A percentile compares a stretch with the other conserved stretches of the same genome.
Conservation (phyloP, 2,113 vertebrate genomes). For the Rhineura floridana region DNA sequence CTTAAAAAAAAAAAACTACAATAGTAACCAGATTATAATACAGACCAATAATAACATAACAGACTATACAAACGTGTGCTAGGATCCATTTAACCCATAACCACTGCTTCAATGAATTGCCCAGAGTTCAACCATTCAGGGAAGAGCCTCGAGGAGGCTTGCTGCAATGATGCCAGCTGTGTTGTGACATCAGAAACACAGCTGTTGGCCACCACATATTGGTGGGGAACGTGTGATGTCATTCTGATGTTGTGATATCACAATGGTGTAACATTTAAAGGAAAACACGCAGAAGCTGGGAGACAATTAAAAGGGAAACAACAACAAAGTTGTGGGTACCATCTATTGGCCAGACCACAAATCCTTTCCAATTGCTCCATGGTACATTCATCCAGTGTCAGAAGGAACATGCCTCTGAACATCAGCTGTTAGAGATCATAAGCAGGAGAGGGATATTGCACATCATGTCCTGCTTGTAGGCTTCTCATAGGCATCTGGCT, state of each 20-base stretch:
- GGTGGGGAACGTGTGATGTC: neutral
- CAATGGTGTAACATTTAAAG: neutral
- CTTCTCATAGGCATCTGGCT: no score
- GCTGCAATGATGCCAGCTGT: neutral
- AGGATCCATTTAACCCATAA: neutral
- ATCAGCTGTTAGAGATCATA: no score
- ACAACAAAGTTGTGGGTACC: no score
- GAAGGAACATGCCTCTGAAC: no score
- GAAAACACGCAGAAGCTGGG: neutral
- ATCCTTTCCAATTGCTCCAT: neutral
- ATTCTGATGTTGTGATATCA: neutral
- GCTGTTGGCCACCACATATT: no score
- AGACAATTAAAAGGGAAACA: neutral
- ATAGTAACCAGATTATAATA: neutral
- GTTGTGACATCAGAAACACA: neutral
- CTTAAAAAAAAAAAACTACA: slow-evolving; percentile 51
- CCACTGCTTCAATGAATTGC: neutral
- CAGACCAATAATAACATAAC: neutral
- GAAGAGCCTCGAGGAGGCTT: neutral
- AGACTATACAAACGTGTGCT: neutral
- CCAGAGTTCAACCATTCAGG: no score
- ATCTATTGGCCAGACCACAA: no score
- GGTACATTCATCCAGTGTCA: neutral
- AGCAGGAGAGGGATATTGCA: no score
- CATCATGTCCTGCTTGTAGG: no score